Evolutionary conservation across 2,797 vertebrate species (phyloP), one percentile per base, ranked within the genome.

Genomic region (Chrysocyon brachyurus): DNA sequence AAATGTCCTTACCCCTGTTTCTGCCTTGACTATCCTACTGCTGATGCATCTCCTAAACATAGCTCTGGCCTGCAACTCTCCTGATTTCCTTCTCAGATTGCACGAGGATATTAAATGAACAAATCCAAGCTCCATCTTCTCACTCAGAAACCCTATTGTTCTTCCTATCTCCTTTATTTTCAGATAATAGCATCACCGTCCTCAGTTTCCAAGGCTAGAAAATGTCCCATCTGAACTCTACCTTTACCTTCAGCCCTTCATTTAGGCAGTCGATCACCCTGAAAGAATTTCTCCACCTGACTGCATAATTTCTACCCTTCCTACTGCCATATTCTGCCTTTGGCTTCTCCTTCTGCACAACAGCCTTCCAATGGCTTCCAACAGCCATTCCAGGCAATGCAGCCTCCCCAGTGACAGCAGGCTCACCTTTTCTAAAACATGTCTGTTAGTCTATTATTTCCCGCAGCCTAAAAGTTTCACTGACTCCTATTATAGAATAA

Each of bases 341-440:
- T 56, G 16, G 52, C 63, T 17, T 57, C 9, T 3, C 79, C 19
- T 77, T 66, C 33, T 12, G 31, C 24, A 73, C 40, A 57, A 46
- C 3, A 78, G 36, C 59, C 10, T 93, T 75, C 49, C 75, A 64
- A 19, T 0, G 4, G 40, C 40, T 46, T 46, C 40, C 40, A 46
- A 46, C 6, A 46, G 40, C 40, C 40, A 46, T 46, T 46, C 40
- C 40, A 46, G 40, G 40, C 2, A 31, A 46, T 15, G 4, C 1
- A 46, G 17, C n/a, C 4, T 66, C 36, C 12, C 85, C 11, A 61
- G 33, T 82, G 82, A 40, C 0, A n/a, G 31, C 16, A 91, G 63
- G 33, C 46, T 91, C 87, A 28, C 17, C 54, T 79, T 52, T 92
- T 73, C 75, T 72, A 88, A 92, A 61, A 92, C 36, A 15, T 77